phyloP scores from a whole-genome alignment of 92 coral and sea anemone species.

The Parazoanthus darwini region DNA sequence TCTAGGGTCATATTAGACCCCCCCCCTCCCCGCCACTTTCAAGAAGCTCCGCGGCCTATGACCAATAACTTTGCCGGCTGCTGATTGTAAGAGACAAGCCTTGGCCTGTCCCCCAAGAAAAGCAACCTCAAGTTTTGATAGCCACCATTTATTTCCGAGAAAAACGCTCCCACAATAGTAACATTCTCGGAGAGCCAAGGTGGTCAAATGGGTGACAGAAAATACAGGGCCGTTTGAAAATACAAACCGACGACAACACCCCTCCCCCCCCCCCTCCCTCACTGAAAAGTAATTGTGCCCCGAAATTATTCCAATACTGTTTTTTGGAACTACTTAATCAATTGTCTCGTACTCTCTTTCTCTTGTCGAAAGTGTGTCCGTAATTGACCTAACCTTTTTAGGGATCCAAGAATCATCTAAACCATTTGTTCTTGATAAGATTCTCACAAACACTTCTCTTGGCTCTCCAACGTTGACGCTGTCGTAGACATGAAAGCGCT shows the following conservation, averaged over 20 bases:
- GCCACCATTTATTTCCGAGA: not conserved
- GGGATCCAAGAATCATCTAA: conserved; percentile 21
- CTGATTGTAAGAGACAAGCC: too few species aligned
- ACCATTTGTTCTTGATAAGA: not conserved
- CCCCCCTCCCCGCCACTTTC: too few species aligned
- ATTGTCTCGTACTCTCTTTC: not conserved
- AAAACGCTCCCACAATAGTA: not conserved
- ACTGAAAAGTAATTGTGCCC: too few species aligned
- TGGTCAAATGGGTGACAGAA: too few species aligned
- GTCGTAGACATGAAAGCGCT: conserved; percentile 10
- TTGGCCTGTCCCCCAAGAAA: too few species aligned
- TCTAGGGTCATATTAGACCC: too few species aligned
- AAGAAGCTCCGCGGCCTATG: too few species aligned
- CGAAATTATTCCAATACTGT: not conserved
- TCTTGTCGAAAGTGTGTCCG: not conserved
- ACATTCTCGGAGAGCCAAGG: not conserved
- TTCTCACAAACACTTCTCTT: conserved; percentile 8
- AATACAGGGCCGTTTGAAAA: too few species aligned
- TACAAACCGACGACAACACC: too few species aligned
- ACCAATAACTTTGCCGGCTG: too few species aligned
- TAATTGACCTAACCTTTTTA: not conserved
- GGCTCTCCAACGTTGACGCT: conserved; percentile 14
- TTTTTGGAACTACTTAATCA: too few species aligned
- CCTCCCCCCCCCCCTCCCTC: too few species aligned
- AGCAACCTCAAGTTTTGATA: not conserved